Evolutionary conservation across 2,797 vertebrate genomes (phyloP).

Genomic region (Picus viridis): DNA sequence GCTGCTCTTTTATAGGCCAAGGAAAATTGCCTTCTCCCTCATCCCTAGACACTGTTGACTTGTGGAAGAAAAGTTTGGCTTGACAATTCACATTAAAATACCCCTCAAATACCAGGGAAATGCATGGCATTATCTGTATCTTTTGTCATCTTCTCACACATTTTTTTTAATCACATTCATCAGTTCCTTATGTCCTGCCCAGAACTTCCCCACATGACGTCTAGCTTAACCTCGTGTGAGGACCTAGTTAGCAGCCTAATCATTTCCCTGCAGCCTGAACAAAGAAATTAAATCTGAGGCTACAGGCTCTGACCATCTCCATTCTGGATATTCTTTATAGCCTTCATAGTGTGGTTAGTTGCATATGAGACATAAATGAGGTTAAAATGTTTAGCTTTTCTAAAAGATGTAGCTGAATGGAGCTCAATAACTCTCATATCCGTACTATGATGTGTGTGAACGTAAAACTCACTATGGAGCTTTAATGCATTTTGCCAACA

Average conservation of each 20-base stretch:
- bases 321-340: background rate
- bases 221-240: background rate
- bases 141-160: background rate
- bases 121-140: background rate
- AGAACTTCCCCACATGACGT: background rate
- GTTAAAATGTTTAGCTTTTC: background rate
- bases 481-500: slow-evolving; percentile 24
- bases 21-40: background rate
- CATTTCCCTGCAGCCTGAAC: background rate
- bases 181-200: rapidly evolving
- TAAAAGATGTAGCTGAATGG: background rate
- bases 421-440: background rate
- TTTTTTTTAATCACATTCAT: background rate
- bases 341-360: background rate
- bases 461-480: background rate
- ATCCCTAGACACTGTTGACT: background rate
- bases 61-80: background rate
- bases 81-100: background rate
- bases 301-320: background rate
- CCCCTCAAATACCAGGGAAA: background rate
- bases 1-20: background rate
- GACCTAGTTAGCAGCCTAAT: background rate
- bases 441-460: background rate
- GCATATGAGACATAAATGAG: background rate
- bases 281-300: background rate